A percentile compares a stretch with the other conserved stretches of the same genome.
These are phyloP conservation scores for Ornithoptera alexandrae DNA, from an alignment of 2,888 invertebrate genomes.

Conservation along the genomic window DNA sequence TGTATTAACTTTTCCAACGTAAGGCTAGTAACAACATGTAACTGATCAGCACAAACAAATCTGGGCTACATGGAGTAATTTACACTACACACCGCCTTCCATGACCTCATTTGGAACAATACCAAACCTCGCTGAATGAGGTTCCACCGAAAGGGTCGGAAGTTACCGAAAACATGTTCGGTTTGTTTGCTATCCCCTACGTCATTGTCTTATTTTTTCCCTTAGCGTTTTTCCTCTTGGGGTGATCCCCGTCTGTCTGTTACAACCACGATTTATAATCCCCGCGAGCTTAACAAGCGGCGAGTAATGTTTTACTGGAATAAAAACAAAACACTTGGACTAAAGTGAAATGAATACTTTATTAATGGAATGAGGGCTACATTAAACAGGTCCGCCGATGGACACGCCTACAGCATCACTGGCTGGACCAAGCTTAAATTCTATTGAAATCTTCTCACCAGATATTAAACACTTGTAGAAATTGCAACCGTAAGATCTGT, in stretches of 20 bases:
- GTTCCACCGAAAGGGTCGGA: constrained; percentile 19
- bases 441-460: no score
- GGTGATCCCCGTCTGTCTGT: constrained; percentile 22
- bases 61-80: not conserved
- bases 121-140: constrained; percentile 13
- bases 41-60: not conserved
- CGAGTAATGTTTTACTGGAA: constrained; percentile 17
- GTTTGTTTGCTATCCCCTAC: constrained; percentile 18
- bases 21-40: no score
- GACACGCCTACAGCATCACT: no score
- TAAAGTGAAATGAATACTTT: no score
- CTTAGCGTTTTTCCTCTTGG: constrained; percentile 18
- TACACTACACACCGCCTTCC: not conserved
- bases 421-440: no score
- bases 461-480: no score
- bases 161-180: constrained; percentile 19
- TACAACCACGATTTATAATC: constrained; percentile 23
- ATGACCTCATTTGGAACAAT: constrained; percentile 9
- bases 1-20: no score
- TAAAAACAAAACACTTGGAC: constrained; percentile 3
- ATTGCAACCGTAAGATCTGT: no score
- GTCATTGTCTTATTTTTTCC: constrained; percentile 23
- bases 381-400: no score
- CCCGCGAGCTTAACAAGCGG: constrained; percentile 18
- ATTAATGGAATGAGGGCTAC: no score